A percentile compares a stretch with the other conserved stretches of the same genome.
phyloP scores from a whole-genome alignment of 1,140 invertebrate genomes.

The Trialeurodes vaporariorum region DNA sequence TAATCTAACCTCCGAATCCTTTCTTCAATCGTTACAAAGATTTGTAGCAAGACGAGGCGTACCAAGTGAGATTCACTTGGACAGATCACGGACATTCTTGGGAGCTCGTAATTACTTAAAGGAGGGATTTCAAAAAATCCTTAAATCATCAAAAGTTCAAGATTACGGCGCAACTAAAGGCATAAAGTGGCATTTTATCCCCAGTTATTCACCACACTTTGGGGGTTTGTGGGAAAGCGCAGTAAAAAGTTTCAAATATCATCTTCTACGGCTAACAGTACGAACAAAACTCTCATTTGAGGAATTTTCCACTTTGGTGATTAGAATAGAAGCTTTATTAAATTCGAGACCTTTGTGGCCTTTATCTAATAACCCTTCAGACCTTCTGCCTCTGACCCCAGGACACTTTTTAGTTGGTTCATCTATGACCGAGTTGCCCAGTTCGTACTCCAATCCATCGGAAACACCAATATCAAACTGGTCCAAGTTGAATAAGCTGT shows the following conservation, averaged over 20 bases:
- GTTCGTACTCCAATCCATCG: background rate
- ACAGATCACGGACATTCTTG: background rate
- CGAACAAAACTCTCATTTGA: slow-evolving; percentile 24
- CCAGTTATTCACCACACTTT: background rate
- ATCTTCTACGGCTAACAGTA: background rate
- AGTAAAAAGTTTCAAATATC: slow-evolving; percentile 20
- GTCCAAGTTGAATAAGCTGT: background rate
- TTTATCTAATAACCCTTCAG: slow-evolving; percentile 25
- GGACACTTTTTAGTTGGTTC: slow-evolving; percentile 26
- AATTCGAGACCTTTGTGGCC: slow-evolving; percentile 33
- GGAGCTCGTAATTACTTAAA: background rate
- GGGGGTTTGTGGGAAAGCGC: slow-evolving; percentile 26
- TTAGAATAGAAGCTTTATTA: slow-evolving; percentile 28
- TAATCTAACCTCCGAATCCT: background rate
- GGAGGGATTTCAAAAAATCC: background rate
- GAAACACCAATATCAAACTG: background rate
- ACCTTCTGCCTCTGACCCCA: slow-evolving; percentile 26
- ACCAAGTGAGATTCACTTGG: too few relatives aligned
- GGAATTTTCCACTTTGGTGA: slow-evolving; percentile 27
- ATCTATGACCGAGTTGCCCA: slow-evolving; percentile 12
- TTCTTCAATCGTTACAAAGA: background rate
- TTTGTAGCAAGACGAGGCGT: background rate
- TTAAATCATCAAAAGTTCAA: background rate
- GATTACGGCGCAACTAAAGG: background rate
- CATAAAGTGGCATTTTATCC: background rate